Evolutionary conservation across 2,113 vertebrate species (phyloP), one percentile per base, ranked within the genome.

Genomic region (Thomomys bottae): DNA sequence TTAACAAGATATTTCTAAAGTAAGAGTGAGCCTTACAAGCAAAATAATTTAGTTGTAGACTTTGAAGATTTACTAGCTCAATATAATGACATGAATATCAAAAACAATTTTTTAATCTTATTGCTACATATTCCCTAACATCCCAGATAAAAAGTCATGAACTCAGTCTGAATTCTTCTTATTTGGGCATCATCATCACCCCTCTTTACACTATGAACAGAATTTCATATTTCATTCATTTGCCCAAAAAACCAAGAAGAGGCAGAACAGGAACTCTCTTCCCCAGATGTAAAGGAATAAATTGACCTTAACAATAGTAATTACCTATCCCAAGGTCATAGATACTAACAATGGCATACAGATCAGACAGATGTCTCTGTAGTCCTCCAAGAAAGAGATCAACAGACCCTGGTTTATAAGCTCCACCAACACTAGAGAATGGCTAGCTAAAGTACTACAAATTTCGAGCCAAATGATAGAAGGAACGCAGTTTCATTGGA

Each of bases 31-130:
- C 21, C 21, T 93, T 82, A 64, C 24, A 21, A 64, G 87, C 6
- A 87, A 84, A 78, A 80, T 34, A 90, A 87, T 54, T 66, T 67
- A 57, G 34, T 77, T 67, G 78, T 36, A 11, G 40, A 81, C 72
- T 67, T 30, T 67, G 32, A 77, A 78, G 38, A 26, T 49, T 83
- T 87, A 12, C 30, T 42, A 57, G n/a, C 40, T 12, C 3, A 45
- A 66, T 67, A 70, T 26, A 91, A 89, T 76, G 26, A 23, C 36
- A n/a, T n/a, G 5, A 42, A n/a, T 36, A 84, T 61, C 21, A 81
- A 72, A 84, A 72, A 57, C 2, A 88, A 38, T 20, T 54, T 54
- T 18, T 54, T 54, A 84, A 78, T 4, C 54, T 32, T 34, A 54
- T 40, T 30, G 73, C 4, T 18, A 64, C 23, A 26, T 28, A 76